A percentile compares a stretch with the other conserved stretches of the same genome.
These are phyloP conservation scores for Tragulus kanchil DNA, from an alignment of 2,113 vertebrate genomes.

Conservation along the genomic window DNA sequence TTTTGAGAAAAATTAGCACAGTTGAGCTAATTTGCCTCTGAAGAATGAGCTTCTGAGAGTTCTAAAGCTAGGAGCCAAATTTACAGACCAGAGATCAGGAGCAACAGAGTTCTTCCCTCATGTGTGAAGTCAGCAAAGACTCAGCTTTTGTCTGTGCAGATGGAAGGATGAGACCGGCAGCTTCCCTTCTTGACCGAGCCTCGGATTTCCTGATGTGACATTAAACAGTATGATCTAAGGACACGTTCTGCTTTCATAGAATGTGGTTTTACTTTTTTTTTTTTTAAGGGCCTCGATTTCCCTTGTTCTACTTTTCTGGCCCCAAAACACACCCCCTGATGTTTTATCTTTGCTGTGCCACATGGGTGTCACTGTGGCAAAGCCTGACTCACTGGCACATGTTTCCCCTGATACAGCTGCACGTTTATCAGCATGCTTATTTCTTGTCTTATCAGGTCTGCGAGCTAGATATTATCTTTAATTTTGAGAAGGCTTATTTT, in stretches of 20 bases:
- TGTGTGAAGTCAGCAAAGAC: neutral
- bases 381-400: neutral
- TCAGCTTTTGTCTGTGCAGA: accelerated
- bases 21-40: neutral
- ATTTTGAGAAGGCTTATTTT: slow-evolving; percentile 98
- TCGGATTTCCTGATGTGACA: neutral
- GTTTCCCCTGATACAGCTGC: neutral
- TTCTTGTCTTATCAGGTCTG: slow-evolving; percentile 91
- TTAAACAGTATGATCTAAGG: neutral
- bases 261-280: neutral
- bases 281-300: neutral
- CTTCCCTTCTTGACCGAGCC: neutral
- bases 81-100: neutral
- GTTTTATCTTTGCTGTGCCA: neutral
- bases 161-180: neutral
- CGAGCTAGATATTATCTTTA: slow-evolving; percentile 97
- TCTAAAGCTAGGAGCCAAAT: neutral
- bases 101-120: accelerated
- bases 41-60: neutral
- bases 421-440: slow-evolving; percentile 52
- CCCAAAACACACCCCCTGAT: neutral
- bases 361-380: neutral
- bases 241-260: neutral
- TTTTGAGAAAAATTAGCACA: neutral
- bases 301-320: neutral